Percentiles rank a stretch among this genome's conserved stretches.
These are phyloP conservation scores for Pterobdella sp. DNA, from an alignment of 2,888 invertebrate species.

Conservation along the genomic window DNA sequence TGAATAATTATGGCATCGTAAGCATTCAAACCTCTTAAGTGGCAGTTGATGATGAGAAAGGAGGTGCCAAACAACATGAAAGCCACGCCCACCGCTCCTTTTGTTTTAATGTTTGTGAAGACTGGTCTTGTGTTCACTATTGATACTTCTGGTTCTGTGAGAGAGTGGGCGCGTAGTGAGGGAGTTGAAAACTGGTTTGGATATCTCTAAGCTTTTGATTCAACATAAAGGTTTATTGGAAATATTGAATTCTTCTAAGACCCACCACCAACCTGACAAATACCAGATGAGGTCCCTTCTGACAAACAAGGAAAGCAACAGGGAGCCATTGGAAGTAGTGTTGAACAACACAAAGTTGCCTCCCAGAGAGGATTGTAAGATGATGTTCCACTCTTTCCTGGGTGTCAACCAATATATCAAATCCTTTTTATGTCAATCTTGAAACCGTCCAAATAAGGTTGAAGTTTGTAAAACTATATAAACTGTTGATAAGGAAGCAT, in stretches of 20 bases:
- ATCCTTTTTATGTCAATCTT: background rate
- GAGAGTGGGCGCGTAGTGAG: too few species aligned
- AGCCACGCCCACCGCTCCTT: constrained; percentile 86
- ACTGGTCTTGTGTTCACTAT: constrained; percentile 79
- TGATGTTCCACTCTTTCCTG: constrained; percentile 54
- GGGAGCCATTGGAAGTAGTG: constrained; percentile 74
- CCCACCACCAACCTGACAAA: constrained; percentile 62
- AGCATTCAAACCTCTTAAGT: constrained; percentile 60
- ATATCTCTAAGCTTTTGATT: too few species aligned
- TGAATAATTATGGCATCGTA: background rate
- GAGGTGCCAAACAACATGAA: constrained; percentile 90
- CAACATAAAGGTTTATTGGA: background rate
- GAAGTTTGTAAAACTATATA: background rate
- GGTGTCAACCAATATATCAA: background rate
- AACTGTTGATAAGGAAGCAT: too few species aligned
- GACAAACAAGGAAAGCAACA: constrained; percentile 79
- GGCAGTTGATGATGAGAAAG: constrained; percentile 87
- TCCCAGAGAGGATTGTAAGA: constrained; percentile 82
- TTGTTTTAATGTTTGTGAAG: constrained; percentile 68
- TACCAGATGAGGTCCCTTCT: constrained; percentile 90
- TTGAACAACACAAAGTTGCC: constrained; percentile 84
- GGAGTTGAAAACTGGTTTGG: too few species aligned
- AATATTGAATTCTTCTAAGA: background rate
- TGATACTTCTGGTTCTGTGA: constrained; percentile 64
- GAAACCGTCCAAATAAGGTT: background rate